Evolutionary conservation across 2,113 vertebrate species (phyloP).

Genomic region (Urocitellus parryii): DNA sequence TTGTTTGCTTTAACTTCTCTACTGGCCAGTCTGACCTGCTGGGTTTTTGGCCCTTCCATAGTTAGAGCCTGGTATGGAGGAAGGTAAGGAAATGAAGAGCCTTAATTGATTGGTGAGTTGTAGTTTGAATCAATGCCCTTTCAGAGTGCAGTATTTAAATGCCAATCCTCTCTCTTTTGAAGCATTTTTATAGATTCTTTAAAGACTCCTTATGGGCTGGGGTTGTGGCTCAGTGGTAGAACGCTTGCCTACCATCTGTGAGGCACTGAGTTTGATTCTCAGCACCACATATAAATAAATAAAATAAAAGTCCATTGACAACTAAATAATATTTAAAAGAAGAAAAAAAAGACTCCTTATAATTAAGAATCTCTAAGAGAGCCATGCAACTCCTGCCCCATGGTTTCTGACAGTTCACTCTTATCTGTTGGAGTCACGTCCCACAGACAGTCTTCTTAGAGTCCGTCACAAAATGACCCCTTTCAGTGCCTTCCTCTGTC

Average conservation of each 20-base stretch:
- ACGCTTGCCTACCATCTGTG: too few relatives aligned
- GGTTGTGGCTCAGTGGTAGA: too few relatives aligned
- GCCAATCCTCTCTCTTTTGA: neutral
- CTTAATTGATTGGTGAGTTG: neutral
- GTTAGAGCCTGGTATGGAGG: neutral
- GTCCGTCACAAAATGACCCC: neutral
- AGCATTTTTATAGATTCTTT: conserved; percentile 13
- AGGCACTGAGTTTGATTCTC: too few relatives aligned
- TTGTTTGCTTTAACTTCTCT: neutral
- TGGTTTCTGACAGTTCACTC: neutral
- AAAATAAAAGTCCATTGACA: too few relatives aligned
- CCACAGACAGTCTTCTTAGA: neutral
- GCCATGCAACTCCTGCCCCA: too few relatives aligned
- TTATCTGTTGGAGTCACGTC: neutral
- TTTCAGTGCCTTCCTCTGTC: neutral
- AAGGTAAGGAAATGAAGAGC: neutral
- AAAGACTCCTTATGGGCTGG: neutral
- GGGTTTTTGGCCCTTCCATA: neutral
- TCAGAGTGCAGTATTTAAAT: neutral
- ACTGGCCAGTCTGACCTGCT: neutral
- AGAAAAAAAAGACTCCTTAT: neutral
- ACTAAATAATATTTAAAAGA: too few relatives aligned
- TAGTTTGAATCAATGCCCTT: neutral
- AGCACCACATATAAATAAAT: too few relatives aligned
- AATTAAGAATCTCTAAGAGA: neutral